These are phyloP conservation scores for Pionites leucogaster DNA, from an alignment of 2,113 vertebrate genomes.

Conservation along the genomic window DNA sequence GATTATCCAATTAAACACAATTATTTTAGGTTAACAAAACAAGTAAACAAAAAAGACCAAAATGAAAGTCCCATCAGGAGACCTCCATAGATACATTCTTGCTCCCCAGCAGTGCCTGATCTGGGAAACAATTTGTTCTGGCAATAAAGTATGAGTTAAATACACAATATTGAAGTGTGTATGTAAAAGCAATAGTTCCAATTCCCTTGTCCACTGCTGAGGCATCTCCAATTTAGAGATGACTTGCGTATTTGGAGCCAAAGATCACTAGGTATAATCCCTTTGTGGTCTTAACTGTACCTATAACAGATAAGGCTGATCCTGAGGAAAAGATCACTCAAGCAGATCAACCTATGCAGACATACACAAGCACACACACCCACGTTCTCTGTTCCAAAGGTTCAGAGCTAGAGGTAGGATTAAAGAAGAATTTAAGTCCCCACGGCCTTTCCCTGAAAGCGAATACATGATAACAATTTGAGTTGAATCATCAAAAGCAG, in stretches of 20 bases:
- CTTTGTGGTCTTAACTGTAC: not conserved
- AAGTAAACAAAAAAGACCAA: not conserved
- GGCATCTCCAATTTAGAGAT: not conserved
- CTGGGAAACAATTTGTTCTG: not conserved
- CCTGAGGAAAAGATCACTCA: not conserved
- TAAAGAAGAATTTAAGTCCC: not conserved
- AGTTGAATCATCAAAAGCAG: conserved; percentile 25
- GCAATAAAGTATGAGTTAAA: not conserved
- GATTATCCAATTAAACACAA: not conserved
- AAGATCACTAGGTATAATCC: not conserved
- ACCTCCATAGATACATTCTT: not conserved
- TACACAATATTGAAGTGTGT: not conserved
- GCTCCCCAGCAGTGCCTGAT: not conserved
- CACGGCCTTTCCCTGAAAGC: not conserved
- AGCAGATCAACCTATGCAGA: not conserved
- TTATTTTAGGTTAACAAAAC: not conserved
- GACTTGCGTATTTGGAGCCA: not conserved
- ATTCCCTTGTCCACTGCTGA: not conserved
- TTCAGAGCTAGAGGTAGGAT: not conserved
- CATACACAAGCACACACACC: not conserved
- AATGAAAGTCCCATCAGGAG: not conserved
- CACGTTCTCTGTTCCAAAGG: not conserved
- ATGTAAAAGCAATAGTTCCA: not conserved
- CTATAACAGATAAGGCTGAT: not conserved
- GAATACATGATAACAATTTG: not conserved